Percentiles rank a stretch among this genome's conserved stretches.
Evolutionary conservation across 1,140 invertebrate genomes (phyloP).

Genomic region (Scaptomyza graminum): DNA sequence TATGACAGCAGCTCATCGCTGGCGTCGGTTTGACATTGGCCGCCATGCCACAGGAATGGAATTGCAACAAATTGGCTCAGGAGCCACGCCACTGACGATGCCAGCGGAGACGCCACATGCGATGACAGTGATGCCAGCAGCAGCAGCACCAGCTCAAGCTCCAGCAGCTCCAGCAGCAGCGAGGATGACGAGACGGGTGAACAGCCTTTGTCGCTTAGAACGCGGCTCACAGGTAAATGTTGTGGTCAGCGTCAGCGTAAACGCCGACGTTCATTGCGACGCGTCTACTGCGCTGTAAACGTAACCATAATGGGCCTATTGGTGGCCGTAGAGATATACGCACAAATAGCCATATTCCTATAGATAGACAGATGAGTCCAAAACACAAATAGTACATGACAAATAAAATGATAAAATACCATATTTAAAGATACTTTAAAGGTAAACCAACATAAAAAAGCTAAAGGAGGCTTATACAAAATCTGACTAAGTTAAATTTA

Average conservation of each 20-base stretch:
- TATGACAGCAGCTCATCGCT: constrained; percentile 84
- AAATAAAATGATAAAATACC: constrained; percentile 9
- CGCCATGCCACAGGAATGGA: constrained; percentile 73
- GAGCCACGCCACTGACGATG: constrained; percentile 13
- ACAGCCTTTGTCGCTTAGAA: constrained; percentile 54
- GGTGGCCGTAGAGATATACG: constrained; percentile 79
- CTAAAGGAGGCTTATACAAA: too few relatives aligned
- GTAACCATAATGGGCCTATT: constrained; percentile 72
- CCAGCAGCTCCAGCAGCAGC: not conserved
- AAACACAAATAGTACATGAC: not conserved
- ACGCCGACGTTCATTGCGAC: constrained; percentile 83
- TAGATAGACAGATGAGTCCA: constrained; percentile 36
- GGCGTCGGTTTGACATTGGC: constrained; percentile 84
- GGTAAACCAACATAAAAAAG: not conserved
- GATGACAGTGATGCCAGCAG: constrained; percentile 15
- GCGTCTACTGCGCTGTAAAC: constrained; percentile 83
- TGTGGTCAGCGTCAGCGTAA: constrained; percentile 79
- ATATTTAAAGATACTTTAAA: constrained; percentile 1
- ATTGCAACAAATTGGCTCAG: constrained; percentile 61
- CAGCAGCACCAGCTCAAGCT: constrained; percentile 12
- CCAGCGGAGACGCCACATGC: constrained; percentile 11
- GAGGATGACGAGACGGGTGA: constrained; percentile 33
- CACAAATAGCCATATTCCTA: constrained; percentile 77
- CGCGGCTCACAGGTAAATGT: constrained; percentile 53
- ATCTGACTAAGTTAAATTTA: not conserved